Evolutionary conservation across 2,888 invertebrate species (phyloP).

Genomic region (Lymantria dispar): DNA sequence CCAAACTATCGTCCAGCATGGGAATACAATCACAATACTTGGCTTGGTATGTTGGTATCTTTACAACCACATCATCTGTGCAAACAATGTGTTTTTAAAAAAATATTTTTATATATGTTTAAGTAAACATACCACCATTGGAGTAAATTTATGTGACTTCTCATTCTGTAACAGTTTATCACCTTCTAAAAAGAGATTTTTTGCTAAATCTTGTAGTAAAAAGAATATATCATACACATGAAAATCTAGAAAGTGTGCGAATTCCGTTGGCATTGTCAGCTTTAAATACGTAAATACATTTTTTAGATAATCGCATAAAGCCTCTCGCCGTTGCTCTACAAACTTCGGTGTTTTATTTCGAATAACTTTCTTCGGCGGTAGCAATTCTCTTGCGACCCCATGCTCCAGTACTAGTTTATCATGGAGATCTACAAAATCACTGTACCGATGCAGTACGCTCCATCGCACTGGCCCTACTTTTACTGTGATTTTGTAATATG

Average conservation of each 20-base stretch:
- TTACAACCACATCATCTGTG: too few species aligned
- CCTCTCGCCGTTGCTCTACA: constrained; percentile 90
- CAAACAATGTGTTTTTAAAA: too few species aligned
- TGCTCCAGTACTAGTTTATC: constrained; percentile 91
- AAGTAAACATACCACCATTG: constrained; percentile 85
- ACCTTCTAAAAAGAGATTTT: constrained; percentile 89
- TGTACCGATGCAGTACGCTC: constrained; percentile 93
- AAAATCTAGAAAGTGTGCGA: constrained; percentile 94
- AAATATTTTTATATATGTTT: not conserved
- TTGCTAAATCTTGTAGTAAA: constrained; percentile 91
- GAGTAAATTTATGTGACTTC: constrained; percentile 86
- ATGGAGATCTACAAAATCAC: constrained; percentile 94
- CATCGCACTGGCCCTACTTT: constrained; percentile 88
- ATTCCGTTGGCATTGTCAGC: constrained; percentile 89
- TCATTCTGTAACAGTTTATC: constrained; percentile 85
- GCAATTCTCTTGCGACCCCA: constrained; percentile 90
- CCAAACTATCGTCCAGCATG: too few species aligned
- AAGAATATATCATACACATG: constrained; percentile 95
- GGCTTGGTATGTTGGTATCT: too few species aligned
- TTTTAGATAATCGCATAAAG: constrained; percentile 91
- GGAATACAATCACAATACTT: too few species aligned
- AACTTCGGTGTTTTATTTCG: constrained; percentile 95
- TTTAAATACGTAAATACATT: constrained; percentile 89
- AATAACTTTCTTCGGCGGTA: constrained; percentile 96
- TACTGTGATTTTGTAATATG: constrained; percentile 88